A percentile compares a stretch with the other conserved stretches of the same genome.
Conservation (phyloP, 2,888 invertebrate genomes). For the Hyalella azteca region DNA sequence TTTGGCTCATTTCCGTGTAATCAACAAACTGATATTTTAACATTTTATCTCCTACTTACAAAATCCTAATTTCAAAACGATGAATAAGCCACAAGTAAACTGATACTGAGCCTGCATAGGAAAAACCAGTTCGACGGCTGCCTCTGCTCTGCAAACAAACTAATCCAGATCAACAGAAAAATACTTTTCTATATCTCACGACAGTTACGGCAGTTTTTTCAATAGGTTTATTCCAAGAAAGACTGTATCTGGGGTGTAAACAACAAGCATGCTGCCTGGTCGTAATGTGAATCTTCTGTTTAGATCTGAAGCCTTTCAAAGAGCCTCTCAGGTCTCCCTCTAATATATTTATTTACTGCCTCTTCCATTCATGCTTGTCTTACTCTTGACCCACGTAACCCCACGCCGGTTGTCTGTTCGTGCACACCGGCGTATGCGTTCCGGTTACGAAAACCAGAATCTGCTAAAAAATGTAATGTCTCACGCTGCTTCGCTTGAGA, state of each 20-base stretch:
- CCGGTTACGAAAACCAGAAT: neutral
- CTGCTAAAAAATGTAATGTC: neutral
- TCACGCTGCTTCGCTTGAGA: too few species aligned
- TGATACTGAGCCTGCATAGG: too few species aligned
- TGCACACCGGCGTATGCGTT: neutral
- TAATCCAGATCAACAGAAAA: neutral
- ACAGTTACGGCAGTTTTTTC: neutral
- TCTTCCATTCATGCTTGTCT: conserved; percentile 32
- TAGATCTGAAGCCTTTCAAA: neutral
- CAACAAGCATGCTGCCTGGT: neutral
- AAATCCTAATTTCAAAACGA: too few species aligned
- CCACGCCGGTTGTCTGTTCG: neutral
- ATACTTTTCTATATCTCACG: neutral
- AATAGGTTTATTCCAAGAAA: neutral
- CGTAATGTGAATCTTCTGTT: conserved; percentile 36
- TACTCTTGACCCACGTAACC: conserved; percentile 31
- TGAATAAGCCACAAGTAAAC: too few species aligned
- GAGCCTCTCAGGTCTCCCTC: neutral
- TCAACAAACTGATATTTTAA: too few species aligned
- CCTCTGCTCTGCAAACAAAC: too few species aligned
- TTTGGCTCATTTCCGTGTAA: too few species aligned
- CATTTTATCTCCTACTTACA: too few species aligned
- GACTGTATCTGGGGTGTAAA: conserved; percentile 28
- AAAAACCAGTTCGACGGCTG: too few species aligned
- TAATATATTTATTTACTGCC: conserved; percentile 31